These are phyloP conservation scores for Conchocele bisecta DNA, from an alignment of 2,888 invertebrate species.

Conservation along the genomic window DNA sequence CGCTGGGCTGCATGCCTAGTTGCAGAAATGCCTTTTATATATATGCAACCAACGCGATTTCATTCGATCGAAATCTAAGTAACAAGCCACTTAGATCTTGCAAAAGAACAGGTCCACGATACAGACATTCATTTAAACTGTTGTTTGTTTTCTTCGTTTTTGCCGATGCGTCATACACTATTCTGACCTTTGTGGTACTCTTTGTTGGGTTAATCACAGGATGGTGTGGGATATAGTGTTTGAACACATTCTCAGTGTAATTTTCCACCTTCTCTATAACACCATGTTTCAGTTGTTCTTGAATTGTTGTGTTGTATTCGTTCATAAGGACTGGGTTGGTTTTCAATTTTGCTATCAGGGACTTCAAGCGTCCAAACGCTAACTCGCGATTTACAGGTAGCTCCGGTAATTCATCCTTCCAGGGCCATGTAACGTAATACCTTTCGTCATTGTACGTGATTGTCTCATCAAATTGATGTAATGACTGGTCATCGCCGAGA, in stretches of 20 bases:
- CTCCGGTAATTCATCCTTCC: constrained; percentile 18
- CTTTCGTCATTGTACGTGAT: constrained; percentile 10
- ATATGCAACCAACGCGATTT: constrained; percentile 13
- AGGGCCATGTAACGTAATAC: constrained; percentile 33
- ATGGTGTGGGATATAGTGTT: constrained; percentile 35
- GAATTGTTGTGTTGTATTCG: constrained; percentile 17
- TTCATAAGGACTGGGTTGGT: constrained; percentile 9
- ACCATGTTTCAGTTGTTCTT: constrained; percentile 25
- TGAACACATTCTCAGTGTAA: background rate
- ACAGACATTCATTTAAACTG: constrained; percentile 42
- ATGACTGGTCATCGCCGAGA: background rate
- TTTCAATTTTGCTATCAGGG: constrained; percentile 8
- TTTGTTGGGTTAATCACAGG: constrained; percentile 19
- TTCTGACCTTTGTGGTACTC: constrained; percentile 18
- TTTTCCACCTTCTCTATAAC: constrained; percentile 27
- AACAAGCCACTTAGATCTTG: constrained; percentile 28
- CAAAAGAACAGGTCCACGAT: constrained; percentile 22
- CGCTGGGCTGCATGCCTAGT: background rate
- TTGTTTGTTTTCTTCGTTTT: constrained; percentile 3
- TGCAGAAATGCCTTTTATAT: constrained; percentile 28
- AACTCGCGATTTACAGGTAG: constrained; percentile 27
- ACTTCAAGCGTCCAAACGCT: constrained; percentile 25
- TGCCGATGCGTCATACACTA: constrained; percentile 25
- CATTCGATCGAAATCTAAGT: constrained; percentile 20
- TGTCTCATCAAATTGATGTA: constrained; percentile 18